Base-by-base conservation (phyloP, 2,888 invertebrate genomes). In the Parnassius apollo region DNA sequence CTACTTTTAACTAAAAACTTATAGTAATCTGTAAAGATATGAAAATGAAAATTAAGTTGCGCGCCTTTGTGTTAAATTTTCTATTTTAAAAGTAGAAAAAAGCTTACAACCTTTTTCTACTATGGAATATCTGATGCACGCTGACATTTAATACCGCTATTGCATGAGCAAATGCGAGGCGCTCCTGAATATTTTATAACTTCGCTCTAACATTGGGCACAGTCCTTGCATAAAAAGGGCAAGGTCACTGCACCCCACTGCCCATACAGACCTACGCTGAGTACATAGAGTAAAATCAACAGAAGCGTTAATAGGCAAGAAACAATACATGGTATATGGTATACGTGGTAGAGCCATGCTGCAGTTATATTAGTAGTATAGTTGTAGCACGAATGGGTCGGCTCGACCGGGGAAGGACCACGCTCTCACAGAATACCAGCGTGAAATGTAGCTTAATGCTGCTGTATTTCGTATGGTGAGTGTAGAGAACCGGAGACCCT, bases 171-270 rank as follows among this genome's bases (percentile, higher is more conserved):
- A 57, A 57, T 46, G 61, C 61, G 57, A 52, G 22, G 55, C 42
- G n/a, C 42, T 59, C 56, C 59, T 55, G 59, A 63, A 57, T 63
- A 62, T 61, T 61, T 52, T 57, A 66, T 49, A 56, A 60, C 60
- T 59, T 62, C 55, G 64, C 56, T 44, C 49, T 61, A 57, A 65
- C 67, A 65, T 64, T 62, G 62, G 42, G 55, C 44, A 18, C 44
- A 50, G 69, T 63, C 75, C 75, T 76, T 73, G 75, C 71, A 66
- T 66, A 65, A 64, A 69, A 71, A 70, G 66, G 67, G 72, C 75
- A 76, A 74, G 77, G 75, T 75, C 66, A 66, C 60, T 65, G 62
- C 69, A 60, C 65, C 68, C 61, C 60, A 59, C 65, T 57, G 63
- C 65, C 64, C 65, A 67, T 61, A 63, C 65, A 53, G 64, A 50